These are phyloP conservation scores for Cephus rjabovi DNA, from an alignment of 2,888 invertebrate species.

Conservation along the genomic window DNA sequence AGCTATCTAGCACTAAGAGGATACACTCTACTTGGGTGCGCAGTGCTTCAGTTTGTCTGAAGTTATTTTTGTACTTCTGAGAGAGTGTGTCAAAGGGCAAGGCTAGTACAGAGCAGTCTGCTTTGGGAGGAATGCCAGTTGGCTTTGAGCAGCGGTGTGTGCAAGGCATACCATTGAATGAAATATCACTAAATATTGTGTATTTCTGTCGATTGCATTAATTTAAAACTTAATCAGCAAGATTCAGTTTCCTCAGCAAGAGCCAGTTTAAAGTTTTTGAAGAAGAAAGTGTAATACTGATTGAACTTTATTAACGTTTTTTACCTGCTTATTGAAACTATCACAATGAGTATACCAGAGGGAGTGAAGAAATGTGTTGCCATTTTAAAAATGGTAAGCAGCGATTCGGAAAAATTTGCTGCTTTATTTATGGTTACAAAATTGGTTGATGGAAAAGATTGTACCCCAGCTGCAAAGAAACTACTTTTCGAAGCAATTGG, in stretches of 20 bases:
- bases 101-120: constrained; percentile 49
- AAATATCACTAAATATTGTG: background rate
- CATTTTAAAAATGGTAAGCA: constrained; percentile 82
- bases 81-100: constrained; percentile 63
- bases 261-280: too few relatives aligned
- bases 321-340: constrained; percentile 3
- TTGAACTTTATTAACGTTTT: too few relatives aligned
- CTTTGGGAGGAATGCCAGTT: constrained; percentile 54
- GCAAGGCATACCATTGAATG: constrained; percentile 15
- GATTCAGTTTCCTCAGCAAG: too few relatives aligned
- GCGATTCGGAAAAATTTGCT: constrained; percentile 92
- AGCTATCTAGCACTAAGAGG: background rate
- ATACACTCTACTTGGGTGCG: background rate
- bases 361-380: constrained; percentile 87
- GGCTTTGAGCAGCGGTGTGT: constrained; percentile 42
- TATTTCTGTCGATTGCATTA: background rate
- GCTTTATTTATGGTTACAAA: constrained; percentile 93
- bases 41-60: constrained; percentile 4
- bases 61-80: constrained; percentile 45
- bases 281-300: too few relatives aligned
- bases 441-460: constrained; percentile 85
- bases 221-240: background rate
- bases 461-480: constrained; percentile 78
- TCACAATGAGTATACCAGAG: constrained; percentile 73
- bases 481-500: constrained; percentile 91